Conservation (phyloP, 1,140 invertebrate species). For the Brachionus rubens region DNA sequence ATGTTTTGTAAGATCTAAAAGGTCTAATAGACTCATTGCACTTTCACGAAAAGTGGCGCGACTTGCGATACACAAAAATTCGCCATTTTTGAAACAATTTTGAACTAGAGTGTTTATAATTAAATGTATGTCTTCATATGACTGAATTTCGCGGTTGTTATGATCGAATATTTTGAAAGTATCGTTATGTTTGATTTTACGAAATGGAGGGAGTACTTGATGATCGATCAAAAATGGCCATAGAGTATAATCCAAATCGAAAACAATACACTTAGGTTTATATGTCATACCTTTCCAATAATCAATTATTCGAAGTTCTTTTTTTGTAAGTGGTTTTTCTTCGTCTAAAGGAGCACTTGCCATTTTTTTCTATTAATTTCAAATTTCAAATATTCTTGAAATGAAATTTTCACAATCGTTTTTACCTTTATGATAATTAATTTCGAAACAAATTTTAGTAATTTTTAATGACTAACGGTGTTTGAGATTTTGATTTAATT, state of each 20-base stretch:
- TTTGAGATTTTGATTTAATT: neutral
- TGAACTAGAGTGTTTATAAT: slow-evolving; percentile 7
- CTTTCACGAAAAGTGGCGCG: neutral
- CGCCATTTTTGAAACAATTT: neutral
- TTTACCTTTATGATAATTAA: no score
- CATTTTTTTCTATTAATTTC: no score
- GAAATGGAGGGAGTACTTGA: neutral
- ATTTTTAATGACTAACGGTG: neutral
- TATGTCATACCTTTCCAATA: slow-evolving; percentile 4
- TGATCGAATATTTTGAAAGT: slow-evolving; percentile 21
- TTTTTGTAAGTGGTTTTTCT: no score
- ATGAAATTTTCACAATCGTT: no score
- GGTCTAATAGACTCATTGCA: neutral
- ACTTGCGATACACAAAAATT: slow-evolving; percentile 19
- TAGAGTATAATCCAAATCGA: slow-evolving; percentile 40
- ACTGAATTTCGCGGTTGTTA: neutral
- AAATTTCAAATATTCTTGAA: no score
- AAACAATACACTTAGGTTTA: slow-evolving; percentile 33
- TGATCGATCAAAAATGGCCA: slow-evolving; percentile 42
- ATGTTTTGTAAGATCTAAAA: neutral
- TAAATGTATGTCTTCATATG: neutral
- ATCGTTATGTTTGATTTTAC: neutral
- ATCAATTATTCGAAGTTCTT: neutral
- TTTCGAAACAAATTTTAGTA: neutral
- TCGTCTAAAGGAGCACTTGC: no score